Percentiles rank a stretch among this genome's conserved stretches.
Evolutionary conservation across 37 sponge, comb jelly and placozoan genomes (phyloP).

Genomic region (Aplysina aerophoba): DNA sequence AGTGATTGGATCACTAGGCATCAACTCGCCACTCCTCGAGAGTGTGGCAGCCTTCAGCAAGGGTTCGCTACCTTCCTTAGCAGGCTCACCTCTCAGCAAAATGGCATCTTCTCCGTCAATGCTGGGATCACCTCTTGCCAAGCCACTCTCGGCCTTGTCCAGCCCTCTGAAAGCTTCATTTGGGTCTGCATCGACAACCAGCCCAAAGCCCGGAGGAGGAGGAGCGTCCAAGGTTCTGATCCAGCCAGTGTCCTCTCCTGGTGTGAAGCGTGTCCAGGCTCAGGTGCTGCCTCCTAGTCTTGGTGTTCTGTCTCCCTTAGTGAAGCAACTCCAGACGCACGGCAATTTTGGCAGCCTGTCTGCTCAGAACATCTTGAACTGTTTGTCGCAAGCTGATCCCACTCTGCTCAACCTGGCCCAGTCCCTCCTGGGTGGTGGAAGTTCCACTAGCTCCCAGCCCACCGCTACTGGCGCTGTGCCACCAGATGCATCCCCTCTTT

Average conservation of each 20-base stretch:
- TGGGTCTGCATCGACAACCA: background rate
- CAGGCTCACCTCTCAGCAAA: background rate
- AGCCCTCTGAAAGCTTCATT: slow-evolving; percentile 1
- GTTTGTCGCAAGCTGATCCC: slow-evolving; percentile 5
- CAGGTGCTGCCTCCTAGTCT: background rate
- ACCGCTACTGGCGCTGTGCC: no score
- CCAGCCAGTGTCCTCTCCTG: slow-evolving; percentile 29
- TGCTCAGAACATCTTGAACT: slow-evolving; percentile 1
- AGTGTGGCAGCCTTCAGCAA: background rate
- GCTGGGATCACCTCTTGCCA: slow-evolving; percentile 12
- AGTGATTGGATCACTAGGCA: no score
- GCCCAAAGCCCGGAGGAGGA: slow-evolving; percentile 25
- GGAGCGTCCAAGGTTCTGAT: slow-evolving; percentile 12
- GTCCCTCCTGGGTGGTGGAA: background rate
- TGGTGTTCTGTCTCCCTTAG: background rate
- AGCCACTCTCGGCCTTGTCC: background rate
- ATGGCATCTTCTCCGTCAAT: background rate
- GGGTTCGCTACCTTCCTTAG: background rate
- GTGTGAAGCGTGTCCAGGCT: slow-evolving; percentile 28
- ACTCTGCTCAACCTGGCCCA: background rate
- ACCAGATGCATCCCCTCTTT: no score
- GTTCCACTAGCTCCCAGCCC: background rate
- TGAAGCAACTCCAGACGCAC: background rate
- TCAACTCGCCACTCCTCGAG: no score
- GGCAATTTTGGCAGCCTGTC: no score